Evolutionary conservation across 2,888 invertebrate genomes (phyloP).

Genomic region (Anticlea derivata): DNA sequence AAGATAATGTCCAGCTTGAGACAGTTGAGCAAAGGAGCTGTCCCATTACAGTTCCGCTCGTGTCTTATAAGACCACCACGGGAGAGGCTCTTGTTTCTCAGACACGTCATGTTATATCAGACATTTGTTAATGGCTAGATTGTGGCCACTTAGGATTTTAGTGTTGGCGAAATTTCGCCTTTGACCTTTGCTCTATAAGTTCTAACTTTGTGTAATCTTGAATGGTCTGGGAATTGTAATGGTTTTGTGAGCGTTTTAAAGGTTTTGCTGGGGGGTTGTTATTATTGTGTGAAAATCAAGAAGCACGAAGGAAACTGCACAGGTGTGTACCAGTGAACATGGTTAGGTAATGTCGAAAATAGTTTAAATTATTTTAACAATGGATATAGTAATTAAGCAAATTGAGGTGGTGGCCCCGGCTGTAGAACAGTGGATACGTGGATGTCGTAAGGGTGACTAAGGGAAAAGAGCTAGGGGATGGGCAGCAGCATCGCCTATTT

Average conservation of each 20-base stretch:
- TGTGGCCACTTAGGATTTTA: conserved; percentile 33
- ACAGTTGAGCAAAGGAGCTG: conserved; percentile 71
- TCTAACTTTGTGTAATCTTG: neutral
- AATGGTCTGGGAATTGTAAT: conserved; percentile 10
- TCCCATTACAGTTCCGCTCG: conserved; percentile 71
- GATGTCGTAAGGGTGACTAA: too few relatives aligned
- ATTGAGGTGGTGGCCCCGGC: too few relatives aligned
- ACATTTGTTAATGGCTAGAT: conserved; percentile 76
- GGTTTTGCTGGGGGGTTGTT: neutral
- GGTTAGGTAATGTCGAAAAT: too few relatives aligned
- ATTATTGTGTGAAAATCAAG: neutral
- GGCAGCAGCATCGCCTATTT: too few relatives aligned
- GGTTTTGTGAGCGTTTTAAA: conserved; percentile 14
- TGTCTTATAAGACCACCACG: conserved; percentile 68
- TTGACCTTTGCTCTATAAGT: conserved; percentile 20
- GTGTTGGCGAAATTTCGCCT: conserved; percentile 23
- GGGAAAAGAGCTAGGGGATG: too few relatives aligned
- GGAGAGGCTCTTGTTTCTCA: conserved; percentile 62
- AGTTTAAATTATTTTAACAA: too few relatives aligned
- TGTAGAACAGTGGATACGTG: too few relatives aligned
- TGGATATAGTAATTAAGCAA: too few relatives aligned
- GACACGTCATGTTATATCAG: conserved; percentile 62
- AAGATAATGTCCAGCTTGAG: conserved; percentile 68
- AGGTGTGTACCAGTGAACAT: too few relatives aligned
- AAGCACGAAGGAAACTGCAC: too few relatives aligned